Evolutionary conservation across 2,888 invertebrate genomes (phyloP), one percentile per base, ranked within the genome.

Genomic region (Mallateleia sp.): DNA sequence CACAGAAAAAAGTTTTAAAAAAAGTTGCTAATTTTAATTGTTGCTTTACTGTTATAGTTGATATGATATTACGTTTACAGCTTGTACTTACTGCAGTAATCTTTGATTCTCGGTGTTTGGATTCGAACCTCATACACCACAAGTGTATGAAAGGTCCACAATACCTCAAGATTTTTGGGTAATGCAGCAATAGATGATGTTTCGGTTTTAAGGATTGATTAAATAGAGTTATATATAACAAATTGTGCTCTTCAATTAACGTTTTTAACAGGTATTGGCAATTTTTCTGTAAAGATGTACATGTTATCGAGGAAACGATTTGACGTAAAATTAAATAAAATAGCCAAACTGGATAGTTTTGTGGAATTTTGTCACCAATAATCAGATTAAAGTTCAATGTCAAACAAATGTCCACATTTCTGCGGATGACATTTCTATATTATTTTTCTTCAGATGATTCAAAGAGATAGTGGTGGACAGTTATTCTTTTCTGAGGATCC

Each of bases 341-440:
- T 11, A 42, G 7, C 88, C 88, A 89, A 1, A 83, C 81, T 11
- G 32, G 32, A 62, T 88, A 66, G 52, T 82, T 28, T 77, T 75
- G 42, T 18, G 79, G 72, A 9, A 89, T 50, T 25, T 47, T 11
- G 58, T 87, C 79, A 22, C 87, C 88, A 18, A 90, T 28, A 18
- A 89, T 32, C 20, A 88, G 25, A 15, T 75, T 64, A 50, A 89
- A n/a, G n/a, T n/a, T n/a, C n/a, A 89, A 47, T 85, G 47, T 15
- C 82, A 20, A n/a, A 87, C 67, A 45, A 89, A 86, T 15, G 66
- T 66, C 71, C 50, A 60, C 81, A 85, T 87, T 77, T 87, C 84
- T 3, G 72, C 42, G 11, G 88, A 72, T 11, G 85, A 78, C 85
- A 88, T 88, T 62, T 67, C 60, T 11, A 83, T 78, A 34, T 42